Base-by-base conservation (phyloP, 92 coral and sea anemone genomes). In the Parazoanthus darwini region DNA sequence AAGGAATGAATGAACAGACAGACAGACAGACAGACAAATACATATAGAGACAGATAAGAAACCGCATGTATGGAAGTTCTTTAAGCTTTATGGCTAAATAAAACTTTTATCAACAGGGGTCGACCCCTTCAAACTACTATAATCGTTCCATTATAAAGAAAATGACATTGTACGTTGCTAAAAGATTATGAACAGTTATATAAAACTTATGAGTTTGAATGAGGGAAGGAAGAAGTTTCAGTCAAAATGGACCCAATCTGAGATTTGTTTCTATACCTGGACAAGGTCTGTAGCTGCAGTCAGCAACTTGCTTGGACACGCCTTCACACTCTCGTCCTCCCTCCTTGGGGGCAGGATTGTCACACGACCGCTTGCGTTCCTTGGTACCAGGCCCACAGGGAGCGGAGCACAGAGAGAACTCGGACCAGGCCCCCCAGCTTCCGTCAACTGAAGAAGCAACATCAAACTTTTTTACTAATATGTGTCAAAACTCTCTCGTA, bases 281-380 rank as follows among this genome's bases (percentile, higher is more conserved):
- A 72, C 99, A 97, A 20, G 96, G 95, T 56, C 92, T 90, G 86
- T 90, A 93, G 54, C 90, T 94, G 77, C 99, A 97, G 86, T 92
- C 97, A n/a, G 92, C 93, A 44, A 93, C 94, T 88, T 95, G 94
- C 50, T 89, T 89, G 54, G 94, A 95, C 8, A 94, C 92, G 25
- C 99, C 99, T 36, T 90, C 92, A 43, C 99, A 97, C 72, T 93
- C 93, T n/a, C 91, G 89, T 5, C 98, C 98, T 79, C 94, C 94
- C 86, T 86, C 80, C 81, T 86, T 80, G 4, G 98, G 98, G 39
- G 90, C 88, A 25, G 98, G 98, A 33, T 87, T 92, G 82, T 85
- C 82, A 77, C 98, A 95, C 4, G 90, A 89, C 46, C 98, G 90
- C 84, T 91, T 95, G 70, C 98, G 90, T 39, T 86, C 90, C 43